These are phyloP conservation scores for Scomberomorus guttatus DNA, from an alignment of 2,797 vertebrate genomes.

Conservation along the genomic window DNA sequence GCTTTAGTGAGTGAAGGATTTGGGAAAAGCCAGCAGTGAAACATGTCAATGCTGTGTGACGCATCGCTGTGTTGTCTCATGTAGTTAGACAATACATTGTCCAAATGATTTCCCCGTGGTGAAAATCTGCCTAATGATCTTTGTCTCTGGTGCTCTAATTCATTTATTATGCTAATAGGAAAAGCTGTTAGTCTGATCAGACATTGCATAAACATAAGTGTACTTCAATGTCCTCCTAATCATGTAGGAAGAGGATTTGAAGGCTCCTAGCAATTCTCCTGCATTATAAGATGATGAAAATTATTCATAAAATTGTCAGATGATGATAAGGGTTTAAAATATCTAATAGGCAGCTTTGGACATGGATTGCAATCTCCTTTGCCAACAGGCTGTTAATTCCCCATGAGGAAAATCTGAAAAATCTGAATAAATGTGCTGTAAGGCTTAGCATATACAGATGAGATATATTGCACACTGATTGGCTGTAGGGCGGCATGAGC, in stretches of 20 bases:
- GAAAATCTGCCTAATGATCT: slow-evolving; percentile 73
- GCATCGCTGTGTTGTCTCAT: slow-evolving; percentile 43
- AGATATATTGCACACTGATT: slow-evolving; percentile 36
- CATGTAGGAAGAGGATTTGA: slow-evolving; percentile 54
- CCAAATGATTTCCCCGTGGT: slow-evolving; percentile 70
- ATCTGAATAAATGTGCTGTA: slow-evolving; percentile 25
- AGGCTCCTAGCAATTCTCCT: slow-evolving; percentile 45
- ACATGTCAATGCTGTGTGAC: slow-evolving; percentile 33
- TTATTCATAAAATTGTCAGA: slow-evolving; percentile 66
- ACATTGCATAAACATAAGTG: slow-evolving; percentile 62
- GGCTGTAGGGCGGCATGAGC: slow-evolving; percentile 28
- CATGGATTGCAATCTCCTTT: slow-evolving; percentile 50
- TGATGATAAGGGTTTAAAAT: slow-evolving; percentile 66
- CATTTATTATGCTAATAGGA: slow-evolving; percentile 75
- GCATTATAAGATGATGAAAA: slow-evolving; percentile 57
- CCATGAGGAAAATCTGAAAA: slow-evolving; percentile 35
- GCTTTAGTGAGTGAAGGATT: slow-evolving; percentile 14
- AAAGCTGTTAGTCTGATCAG: slow-evolving; percentile 66
- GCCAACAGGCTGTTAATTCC: slow-evolving; percentile 47
- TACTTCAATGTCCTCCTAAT: slow-evolving; percentile 59
- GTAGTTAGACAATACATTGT: slow-evolving; percentile 59
- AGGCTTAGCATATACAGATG: slow-evolving; percentile 24
- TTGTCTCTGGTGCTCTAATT: slow-evolving; percentile 70
- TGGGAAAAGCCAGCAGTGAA: slow-evolving; percentile 25
- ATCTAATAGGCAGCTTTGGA: slow-evolving; percentile 52